Conservation (phyloP, 2,888 invertebrate species). For the Coecobrya sp. region DNA sequence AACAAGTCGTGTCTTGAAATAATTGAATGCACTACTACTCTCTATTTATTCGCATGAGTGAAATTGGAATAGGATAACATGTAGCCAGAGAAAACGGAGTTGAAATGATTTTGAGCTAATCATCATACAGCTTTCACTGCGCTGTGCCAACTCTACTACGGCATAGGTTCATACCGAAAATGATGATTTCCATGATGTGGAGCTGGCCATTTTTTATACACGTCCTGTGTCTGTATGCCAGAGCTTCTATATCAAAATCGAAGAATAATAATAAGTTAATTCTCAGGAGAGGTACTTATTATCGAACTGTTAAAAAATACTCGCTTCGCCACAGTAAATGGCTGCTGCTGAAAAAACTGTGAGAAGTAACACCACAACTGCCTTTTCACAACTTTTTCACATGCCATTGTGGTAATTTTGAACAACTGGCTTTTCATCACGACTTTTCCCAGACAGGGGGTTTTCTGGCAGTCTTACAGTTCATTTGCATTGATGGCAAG, state of each 20-base stretch:
- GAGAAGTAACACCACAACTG: slow-evolving; percentile 30
- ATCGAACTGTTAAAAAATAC: slow-evolving; percentile 1
- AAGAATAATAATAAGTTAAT: background rate
- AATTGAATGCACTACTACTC: no score
- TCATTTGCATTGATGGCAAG: slow-evolving; percentile 25
- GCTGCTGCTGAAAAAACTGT: slow-evolving; percentile 28
- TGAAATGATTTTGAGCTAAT: background rate
- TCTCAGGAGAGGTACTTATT: slow-evolving; percentile 1
- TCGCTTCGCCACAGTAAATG: background rate
- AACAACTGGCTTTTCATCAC: slow-evolving; percentile 56
- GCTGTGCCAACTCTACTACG: background rate
- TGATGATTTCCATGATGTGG: slow-evolving; percentile 28
- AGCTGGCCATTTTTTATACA: slow-evolving; percentile 36
- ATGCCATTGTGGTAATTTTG: slow-evolving; percentile 64
- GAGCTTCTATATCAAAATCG: background rate
- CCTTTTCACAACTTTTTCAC: slow-evolving; percentile 44
- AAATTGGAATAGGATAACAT: no score
- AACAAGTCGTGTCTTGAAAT: background rate
- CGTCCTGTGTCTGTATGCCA: background rate
- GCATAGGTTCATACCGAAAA: background rate
- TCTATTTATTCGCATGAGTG: no score
- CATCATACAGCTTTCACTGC: background rate
- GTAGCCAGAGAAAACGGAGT: background rate
- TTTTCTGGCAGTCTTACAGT: background rate
- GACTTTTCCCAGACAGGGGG: slow-evolving; percentile 2